Evolutionary conservation across 1,140 invertebrate species (phyloP).

Genomic region (Oscheius sp.): DNA sequence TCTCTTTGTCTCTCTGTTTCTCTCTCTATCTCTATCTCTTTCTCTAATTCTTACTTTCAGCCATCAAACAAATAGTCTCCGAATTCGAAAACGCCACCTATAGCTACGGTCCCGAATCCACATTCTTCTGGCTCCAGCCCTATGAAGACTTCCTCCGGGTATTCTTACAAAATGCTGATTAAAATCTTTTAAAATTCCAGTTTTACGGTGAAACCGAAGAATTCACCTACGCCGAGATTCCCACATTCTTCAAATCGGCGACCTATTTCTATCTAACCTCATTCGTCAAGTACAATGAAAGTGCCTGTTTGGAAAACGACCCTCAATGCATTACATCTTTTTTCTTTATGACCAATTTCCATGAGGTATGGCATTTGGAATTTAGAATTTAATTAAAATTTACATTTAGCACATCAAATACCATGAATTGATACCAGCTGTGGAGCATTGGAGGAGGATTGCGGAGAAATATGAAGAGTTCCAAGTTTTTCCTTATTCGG

Average conservation of each 20-base stretch:
- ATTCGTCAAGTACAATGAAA: slow-evolving; percentile 58
- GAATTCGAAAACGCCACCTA: slow-evolving; percentile 57
- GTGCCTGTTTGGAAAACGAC: slow-evolving; percentile 46
- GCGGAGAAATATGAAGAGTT: slow-evolving; percentile 52
- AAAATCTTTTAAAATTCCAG: background rate
- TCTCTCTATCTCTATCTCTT: too few species aligned
- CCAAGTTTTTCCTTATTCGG: slow-evolving; percentile 57
- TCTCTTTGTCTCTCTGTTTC: too few species aligned
- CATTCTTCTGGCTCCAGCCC: slow-evolving; percentile 58
- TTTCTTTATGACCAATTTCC: slow-evolving; percentile 60
- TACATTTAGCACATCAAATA: slow-evolving; percentile 50
- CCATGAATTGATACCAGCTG: slow-evolving; percentile 57
- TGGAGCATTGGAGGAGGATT: slow-evolving; percentile 53
- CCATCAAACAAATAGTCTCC: slow-evolving; percentile 49
- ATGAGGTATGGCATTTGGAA: slow-evolving; percentile 38
- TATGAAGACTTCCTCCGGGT: slow-evolving; percentile 56
- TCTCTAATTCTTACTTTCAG: slow-evolving; percentile 33
- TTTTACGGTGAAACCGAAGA: slow-evolving; percentile 55
- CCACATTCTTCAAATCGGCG: slow-evolving; percentile 55
- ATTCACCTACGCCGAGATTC: slow-evolving; percentile 46
- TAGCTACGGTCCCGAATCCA: slow-evolving; percentile 55
- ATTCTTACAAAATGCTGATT: background rate
- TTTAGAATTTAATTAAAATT: background rate
- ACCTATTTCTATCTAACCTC: slow-evolving; percentile 57
- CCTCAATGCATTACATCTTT: slow-evolving; percentile 52